Evolutionary conservation across 2,113 vertebrate species (phyloP).

Genomic region (Hystrix cristata): DNA sequence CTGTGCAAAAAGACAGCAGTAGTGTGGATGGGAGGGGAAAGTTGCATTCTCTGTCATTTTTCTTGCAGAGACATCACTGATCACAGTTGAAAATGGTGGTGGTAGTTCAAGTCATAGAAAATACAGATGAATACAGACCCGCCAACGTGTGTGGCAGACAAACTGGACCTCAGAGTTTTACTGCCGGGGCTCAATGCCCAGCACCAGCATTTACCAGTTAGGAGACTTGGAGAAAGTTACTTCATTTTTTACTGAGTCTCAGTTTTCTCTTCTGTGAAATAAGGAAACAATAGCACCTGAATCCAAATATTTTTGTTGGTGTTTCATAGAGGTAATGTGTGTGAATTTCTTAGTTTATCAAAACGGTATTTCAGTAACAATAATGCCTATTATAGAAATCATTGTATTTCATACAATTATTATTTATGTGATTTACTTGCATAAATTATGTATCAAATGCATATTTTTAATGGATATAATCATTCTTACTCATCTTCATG

Average conservation of each 20-base stretch:
- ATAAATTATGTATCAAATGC: background rate
- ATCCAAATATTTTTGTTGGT: conserved; percentile 27
- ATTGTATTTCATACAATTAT: background rate
- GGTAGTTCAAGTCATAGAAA: background rate
- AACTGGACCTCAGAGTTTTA: background rate
- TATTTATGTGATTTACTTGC: background rate
- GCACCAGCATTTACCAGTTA: background rate
- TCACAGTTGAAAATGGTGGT: background rate
- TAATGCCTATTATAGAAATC: background rate
- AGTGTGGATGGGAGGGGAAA: background rate
- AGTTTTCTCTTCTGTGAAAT: conserved; percentile 19
- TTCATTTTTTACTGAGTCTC: background rate
- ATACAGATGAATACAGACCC: background rate
- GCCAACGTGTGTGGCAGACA: background rate
- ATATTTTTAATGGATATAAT: background rate
- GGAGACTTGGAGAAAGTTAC: background rate
- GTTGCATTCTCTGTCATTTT: background rate
- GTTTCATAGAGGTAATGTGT: background rate
- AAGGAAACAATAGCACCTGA: background rate
- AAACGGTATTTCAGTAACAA: conserved; percentile 11
- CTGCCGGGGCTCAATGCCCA: background rate
- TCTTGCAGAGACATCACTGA: background rate
- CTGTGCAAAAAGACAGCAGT: background rate
- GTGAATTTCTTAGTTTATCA: background rate
- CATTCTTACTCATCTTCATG: conserved; percentile 17